A percentile compares a stretch with the other conserved stretches of the same genome.
These are phyloP conservation scores for Cyanoramphus novaezelandiae DNA, from an alignment of 2,113 vertebrate genomes.

Conservation along the genomic window DNA sequence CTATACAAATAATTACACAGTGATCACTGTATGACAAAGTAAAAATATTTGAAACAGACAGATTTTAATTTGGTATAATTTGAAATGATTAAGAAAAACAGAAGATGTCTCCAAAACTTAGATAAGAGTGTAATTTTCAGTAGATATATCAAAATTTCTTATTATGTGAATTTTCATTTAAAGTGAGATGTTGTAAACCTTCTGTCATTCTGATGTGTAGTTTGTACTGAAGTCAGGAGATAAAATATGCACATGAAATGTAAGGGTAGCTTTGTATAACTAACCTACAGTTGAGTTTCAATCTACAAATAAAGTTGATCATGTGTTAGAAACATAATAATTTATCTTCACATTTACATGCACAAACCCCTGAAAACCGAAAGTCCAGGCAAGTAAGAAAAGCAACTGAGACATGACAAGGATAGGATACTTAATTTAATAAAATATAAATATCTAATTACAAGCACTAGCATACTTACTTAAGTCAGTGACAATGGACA, in stretches of 20 bases:
- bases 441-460: not conserved
- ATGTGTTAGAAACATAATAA: not conserved
- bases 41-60: not conserved
- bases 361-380: not conserved
- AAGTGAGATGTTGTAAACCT: not conserved
- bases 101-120: not conserved
- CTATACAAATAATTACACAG: not conserved
- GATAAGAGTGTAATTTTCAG: not conserved
- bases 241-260: not conserved
- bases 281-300: not conserved
- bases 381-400: not conserved
- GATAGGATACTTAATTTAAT: not conserved
- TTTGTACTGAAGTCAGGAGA: not conserved
- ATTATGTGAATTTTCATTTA: not conserved
- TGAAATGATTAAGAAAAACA: not conserved
- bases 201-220: not conserved
- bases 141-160: not conserved
- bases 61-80: not conserved
- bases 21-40: not conserved
- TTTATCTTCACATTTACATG: not conserved
- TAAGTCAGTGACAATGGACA: not conserved
- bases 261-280: not conserved
- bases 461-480: not conserved
- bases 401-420: not conserved
- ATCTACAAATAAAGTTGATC: not conserved